These are phyloP conservation scores for Carcinoscorpius rotundicauda DNA, from an alignment of 1,140 invertebrate genomes.

Conservation along the genomic window DNA sequence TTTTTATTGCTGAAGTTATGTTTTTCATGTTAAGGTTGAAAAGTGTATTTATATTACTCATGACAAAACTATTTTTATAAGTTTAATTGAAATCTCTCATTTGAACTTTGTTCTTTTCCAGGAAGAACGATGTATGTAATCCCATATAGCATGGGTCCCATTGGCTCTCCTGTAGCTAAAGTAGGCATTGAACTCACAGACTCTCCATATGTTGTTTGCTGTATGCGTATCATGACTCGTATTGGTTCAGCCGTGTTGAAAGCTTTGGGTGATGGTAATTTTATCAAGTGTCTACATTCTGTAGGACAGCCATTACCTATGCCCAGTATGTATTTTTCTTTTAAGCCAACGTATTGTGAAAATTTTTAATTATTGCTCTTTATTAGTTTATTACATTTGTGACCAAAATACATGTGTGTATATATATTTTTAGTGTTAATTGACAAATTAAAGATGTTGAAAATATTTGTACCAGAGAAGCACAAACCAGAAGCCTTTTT, in stretches of 20 bases:
- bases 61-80: too few relatives aligned
- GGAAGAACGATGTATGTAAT: constrained; percentile 98
- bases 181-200: constrained; percentile 96
- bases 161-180: constrained; percentile 88
- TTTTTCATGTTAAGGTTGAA: too few relatives aligned
- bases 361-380: too few relatives aligned
- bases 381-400: too few relatives aligned
- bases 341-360: too few relatives aligned
- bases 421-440: too few relatives aligned
- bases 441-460: too few relatives aligned
- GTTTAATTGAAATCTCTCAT: neutral
- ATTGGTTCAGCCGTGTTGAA: constrained; percentile 69
- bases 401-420: too few relatives aligned
- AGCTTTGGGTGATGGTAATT: constrained; percentile 52
- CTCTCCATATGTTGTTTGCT: constrained; percentile 92
- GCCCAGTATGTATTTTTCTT: constrained; percentile 29
- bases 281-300: constrained; percentile 83
- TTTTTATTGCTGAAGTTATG: too few relatives aligned
- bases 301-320: constrained; percentile 59
- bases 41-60: too few relatives aligned
- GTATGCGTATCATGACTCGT: constrained; percentile 97
- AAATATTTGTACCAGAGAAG: too few relatives aligned
- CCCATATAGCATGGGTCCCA: constrained; percentile 97
- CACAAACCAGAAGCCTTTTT: too few relatives aligned
- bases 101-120: constrained; percentile 27